Conservation (phyloP, 2,797 vertebrate species). For the Micrastur ruficollis region DNA sequence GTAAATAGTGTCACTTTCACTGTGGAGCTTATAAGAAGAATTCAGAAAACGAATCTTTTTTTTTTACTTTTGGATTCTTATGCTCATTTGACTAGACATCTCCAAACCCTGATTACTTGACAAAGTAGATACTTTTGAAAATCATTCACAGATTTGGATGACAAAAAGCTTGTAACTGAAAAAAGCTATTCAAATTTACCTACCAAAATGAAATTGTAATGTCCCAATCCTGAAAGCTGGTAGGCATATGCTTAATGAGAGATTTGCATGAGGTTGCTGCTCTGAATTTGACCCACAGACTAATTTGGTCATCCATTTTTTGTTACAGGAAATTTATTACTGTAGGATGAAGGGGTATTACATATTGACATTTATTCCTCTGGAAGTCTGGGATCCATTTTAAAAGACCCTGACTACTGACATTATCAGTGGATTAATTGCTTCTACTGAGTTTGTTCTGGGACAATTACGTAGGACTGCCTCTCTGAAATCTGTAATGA, state of each 20-base stretch:
- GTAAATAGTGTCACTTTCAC: not conserved
- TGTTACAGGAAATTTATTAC: not conserved
- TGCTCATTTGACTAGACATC: not conserved
- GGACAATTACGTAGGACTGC: not conserved
- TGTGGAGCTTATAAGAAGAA: not conserved
- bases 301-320: not conserved
- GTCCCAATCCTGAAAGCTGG: not conserved
- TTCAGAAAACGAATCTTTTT: not conserved
- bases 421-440: not conserved
- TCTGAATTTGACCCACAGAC: not conserved
- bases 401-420: not conserved
- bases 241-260: not conserved
- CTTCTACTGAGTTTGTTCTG: not conserved
- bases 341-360: not conserved
- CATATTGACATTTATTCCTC: not conserved
- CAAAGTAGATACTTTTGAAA: not conserved
- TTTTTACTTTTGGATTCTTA: not conserved
- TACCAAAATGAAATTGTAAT: not conserved
- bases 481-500: not conserved
- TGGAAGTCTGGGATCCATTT: not conserved
- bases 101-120: fast-evolving
- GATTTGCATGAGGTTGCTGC: not conserved
- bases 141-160: not conserved
- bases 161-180: not conserved
- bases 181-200: not conserved